Evolutionary conservation across 2,113 vertebrate genomes (phyloP).

Genomic region (Ameiurus melas): DNA sequence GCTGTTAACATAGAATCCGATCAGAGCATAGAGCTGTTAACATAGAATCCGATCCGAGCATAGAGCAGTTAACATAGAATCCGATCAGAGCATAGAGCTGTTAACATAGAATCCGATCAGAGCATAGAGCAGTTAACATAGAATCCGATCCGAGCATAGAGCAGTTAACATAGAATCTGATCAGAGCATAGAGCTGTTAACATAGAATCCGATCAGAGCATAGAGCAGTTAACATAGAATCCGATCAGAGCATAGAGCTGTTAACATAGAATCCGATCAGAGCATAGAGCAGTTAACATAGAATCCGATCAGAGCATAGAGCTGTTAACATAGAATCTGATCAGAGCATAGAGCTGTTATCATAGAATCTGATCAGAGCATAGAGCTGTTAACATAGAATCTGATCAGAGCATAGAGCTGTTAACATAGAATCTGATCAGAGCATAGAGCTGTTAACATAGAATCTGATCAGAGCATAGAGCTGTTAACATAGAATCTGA

Average conservation of each 20-base stretch:
- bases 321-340: background rate
- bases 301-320: background rate
- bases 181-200: too few species aligned
- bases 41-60: background rate
- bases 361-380: background rate
- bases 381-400: background rate
- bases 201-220: too few species aligned
- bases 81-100: background rate
- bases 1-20: too few species aligned
- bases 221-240: background rate
- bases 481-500: background rate
- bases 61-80: background rate
- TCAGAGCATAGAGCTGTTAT: too few species aligned
- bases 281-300: background rate
- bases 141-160: background rate
- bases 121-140: too few species aligned
- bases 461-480: background rate
- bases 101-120: too few species aligned
- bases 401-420: background rate
- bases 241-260: too few species aligned
- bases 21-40: background rate
- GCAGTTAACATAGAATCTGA: too few species aligned
- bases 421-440: background rate
- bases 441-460: background rate
- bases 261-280: background rate